Base-by-base conservation (phyloP, 2,113 vertebrate species). In the Esox niger region DNA sequence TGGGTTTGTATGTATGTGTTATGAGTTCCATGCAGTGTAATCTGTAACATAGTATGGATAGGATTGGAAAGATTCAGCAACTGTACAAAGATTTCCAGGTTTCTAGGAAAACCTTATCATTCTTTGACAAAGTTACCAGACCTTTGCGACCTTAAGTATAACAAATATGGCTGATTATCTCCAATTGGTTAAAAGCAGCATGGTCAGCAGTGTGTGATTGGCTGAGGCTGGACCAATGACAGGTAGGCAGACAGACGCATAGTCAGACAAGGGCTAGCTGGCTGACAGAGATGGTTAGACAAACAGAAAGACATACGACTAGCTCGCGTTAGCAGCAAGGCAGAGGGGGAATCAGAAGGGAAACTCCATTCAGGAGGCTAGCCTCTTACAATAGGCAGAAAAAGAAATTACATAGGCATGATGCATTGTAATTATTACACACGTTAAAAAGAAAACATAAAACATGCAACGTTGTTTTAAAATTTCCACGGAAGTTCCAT, bases 261-360 rank as follows among this genome's bases (percentile, higher is more conserved):
- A 62, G 32, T 11, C 54, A 71, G 68, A 80, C 75, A 76, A 61
- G 74, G 73, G 38, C 77, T 71, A 75, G 69, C 62, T 70, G 80
- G 75, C 52, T 35, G 73, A 80, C 66, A 76, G 77, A 72, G 71
- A 80, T 52, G 47, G 47, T 21, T 52, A 38, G 61, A 65, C 29
- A 30, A 26, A 38, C 33, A 73, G 76, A 68, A 62, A 71, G 80
- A 77, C 56, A 43, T 71, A 80, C 68, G 75, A 77, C 73, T 74
- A 80, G 73, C 85, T 78, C 82, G 83, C 64, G 26, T 85, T 85
- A 91, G 87, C 86, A 89, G 84, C 87, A 82, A 84, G 80, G 83
- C 84, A 80, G 87, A 87, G 63, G 47, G 78, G 47, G 78, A 84
- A 82, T 74, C 38, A 73, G 73, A 76, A 80, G 81, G 81, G 81